Conservation (phyloP, 2,113 vertebrate genomes). For the Nesogale talazaci region DNA sequence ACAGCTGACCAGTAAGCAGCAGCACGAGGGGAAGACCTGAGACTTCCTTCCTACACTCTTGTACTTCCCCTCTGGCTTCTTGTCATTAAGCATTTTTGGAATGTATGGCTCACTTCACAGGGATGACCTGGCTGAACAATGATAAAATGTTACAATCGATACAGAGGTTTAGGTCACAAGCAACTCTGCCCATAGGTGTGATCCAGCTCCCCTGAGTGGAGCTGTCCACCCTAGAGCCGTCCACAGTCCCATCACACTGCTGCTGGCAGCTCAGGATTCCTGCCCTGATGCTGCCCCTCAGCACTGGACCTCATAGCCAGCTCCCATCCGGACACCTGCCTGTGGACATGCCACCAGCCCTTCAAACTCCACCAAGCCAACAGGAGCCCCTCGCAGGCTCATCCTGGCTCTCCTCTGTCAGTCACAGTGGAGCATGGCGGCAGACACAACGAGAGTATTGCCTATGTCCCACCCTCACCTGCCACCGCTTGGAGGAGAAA, state of each 20-base stretch:
- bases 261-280: not conserved
- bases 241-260: accelerated
- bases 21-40: not conserved
- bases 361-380: not conserved
- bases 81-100: not conserved
- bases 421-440: not conserved
- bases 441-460: too few species aligned
- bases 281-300: not conserved
- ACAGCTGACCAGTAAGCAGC: too few species aligned
- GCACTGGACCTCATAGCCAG: not conserved
- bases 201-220: not conserved
- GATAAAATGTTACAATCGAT: too few species aligned
- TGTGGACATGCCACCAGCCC: not conserved
- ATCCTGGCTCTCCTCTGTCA: too few species aligned
- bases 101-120: not conserved
- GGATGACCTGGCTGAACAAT: not conserved
- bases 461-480: not conserved
- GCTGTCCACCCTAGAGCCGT: not conserved
- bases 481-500: not conserved
- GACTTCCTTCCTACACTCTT: not conserved
- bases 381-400: not conserved
- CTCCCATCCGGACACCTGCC: not conserved
- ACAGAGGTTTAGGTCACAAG: not conserved
- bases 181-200: not conserved
- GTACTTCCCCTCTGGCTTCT: not conserved